Percentiles rank a stretch among this genome's conserved stretches.
Conservation (phyloP, 2,113 vertebrate genomes). For the Alaudala cheleensis region DNA sequence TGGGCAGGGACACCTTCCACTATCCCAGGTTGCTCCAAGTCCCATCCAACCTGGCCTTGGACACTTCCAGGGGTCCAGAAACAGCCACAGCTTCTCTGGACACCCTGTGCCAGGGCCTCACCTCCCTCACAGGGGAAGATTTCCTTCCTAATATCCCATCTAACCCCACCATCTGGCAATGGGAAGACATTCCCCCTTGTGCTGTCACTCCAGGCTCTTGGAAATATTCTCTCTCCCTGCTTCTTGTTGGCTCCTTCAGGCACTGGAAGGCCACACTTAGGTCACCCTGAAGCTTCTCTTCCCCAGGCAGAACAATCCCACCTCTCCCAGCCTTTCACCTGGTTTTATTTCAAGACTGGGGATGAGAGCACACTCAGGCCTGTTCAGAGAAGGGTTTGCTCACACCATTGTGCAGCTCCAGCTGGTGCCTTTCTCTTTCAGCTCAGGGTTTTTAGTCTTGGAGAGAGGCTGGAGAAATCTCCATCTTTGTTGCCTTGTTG, state of each 20-base stretch:
- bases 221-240: not conserved
- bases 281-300: not conserved
- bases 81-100: not conserved
- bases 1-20: not conserved
- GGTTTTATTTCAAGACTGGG: not conserved
- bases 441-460: not conserved
- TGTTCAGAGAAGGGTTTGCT: not conserved
- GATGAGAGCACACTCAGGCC: not conserved
- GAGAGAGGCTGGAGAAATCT: not conserved
- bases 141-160: not conserved
- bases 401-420: not conserved
- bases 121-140: rapidly evolving
- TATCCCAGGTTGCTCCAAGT: rapidly evolving
- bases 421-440: not conserved
- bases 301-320: not conserved
- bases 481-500: not conserved
- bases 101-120: rapidly evolving
- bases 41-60: rapidly evolving
- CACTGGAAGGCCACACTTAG: not conserved
- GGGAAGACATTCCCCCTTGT: not conserved
- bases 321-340: not conserved
- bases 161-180: not conserved
- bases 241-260: not conserved
- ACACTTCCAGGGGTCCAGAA: not conserved
- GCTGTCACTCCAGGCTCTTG: rapidly evolving